Evolutionary conservation across 2,113 vertebrate genomes (phyloP), one percentile per base, ranked within the genome.

Genomic region (Mirza zaza): DNA sequence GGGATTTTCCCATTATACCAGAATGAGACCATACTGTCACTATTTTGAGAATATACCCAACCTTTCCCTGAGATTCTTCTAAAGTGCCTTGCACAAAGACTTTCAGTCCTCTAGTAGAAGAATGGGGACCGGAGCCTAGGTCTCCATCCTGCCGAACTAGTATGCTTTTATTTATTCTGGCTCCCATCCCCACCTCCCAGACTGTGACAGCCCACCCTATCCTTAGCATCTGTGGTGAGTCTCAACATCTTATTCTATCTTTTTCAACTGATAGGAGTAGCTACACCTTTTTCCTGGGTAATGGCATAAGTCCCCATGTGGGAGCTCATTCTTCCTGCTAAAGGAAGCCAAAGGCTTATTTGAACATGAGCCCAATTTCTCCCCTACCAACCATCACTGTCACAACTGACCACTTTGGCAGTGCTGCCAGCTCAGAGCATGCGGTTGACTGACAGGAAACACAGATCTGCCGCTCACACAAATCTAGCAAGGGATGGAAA

Each of bases 361-460:
- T 96, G 91, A 93, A 93, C 63, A 85, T 1, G 20, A 97, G 70
- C 61, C 87, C 71, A 21, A 39, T 68, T 92, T 91, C 87, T 85
- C 39, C 12, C 55, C 34, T 27, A 18, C 83, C 39, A 84, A 75
- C 32, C 45, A 57, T 97, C 87, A 61, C 95, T 97, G 96, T 97
- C 95, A 95, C 79, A 14, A 82, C 86, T 96, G 97, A 87, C 91
- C 97, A 48, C 11, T 73, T 50, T 21, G 21, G 21, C 50, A 1
- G 59, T 2, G 21, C 59, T 77, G 55, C 79, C 52, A 52, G 76
- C 70, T 36, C 36, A 0, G 1, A 65, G 76, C 1, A 59, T 95
- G 94, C 93, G 90, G 70, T 4, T 97, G 97, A 98, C 34, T 95
- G 97, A 95, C 96, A 97, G 57, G 34, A 95, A 96, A 67, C 80